Evolutionary conservation across 1,140 invertebrate genomes (phyloP), one percentile per base, ranked within the genome.

Genomic region (Leptinotarsa undecemlineata): DNA sequence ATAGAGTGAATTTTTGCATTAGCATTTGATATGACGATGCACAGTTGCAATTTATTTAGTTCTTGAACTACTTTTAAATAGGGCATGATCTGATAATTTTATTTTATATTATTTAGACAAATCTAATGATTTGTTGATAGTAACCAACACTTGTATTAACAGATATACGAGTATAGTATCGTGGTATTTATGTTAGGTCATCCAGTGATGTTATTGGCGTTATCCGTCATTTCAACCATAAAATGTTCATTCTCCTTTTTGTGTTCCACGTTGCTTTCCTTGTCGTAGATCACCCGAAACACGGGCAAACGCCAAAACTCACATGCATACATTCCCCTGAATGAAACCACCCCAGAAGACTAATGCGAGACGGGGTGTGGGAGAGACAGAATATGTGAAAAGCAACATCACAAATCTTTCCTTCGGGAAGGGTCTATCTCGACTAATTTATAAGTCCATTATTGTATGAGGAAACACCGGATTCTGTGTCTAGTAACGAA

Each of bases 391-490:
- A 57, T 57, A 57, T 57, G 51, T 57, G 51, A 57, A 19, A 57
- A 57, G 51, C 51, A 57, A 57, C 51, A 57, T 57, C 51, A 57
- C 51, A 57, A 57, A 57, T 57, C 51, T 57, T 57, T 57, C 51
- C 6, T 57, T 15, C 51, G 51, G 17, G 51, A 57, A 57, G 51
- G n/a, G n/a, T 15, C 33, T 42, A 42, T 42, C 33, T 42, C 15
- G 51, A n/a, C 51, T 57, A 57, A 57, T 57, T 57, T 57, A 57
- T 57, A 57, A 15, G n/a, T 14, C 4, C 51, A 42, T 42, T 42
- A 42, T 11, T 57, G 15, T n/a, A 57, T 57, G 51, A 57, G 17
- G 14, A 57, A 57, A 57, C 51, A 19, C 51, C 15, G 3, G 17
- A 17, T 15, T 57, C 15, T 57, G 51, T n/a, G 51, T 57, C n/a